Conservation (phyloP, 2,888 invertebrate genomes). For the Parnassius smintheus region DNA sequence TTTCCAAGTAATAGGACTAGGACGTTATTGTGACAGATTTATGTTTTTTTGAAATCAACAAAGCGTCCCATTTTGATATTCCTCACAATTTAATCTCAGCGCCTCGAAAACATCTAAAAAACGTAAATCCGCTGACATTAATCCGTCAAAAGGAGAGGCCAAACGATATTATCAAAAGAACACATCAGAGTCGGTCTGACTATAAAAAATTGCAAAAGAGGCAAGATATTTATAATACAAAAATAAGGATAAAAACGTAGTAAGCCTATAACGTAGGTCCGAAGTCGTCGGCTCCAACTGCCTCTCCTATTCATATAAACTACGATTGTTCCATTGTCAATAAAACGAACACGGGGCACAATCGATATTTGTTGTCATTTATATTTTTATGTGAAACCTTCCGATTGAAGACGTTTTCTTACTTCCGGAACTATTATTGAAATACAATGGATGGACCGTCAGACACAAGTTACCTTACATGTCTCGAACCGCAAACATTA, state of each 20-base stretch:
- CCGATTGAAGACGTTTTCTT: slow-evolving; percentile 51
- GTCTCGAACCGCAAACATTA: slow-evolving; percentile 56
- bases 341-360: slow-evolving; percentile 50
- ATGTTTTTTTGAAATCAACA: slow-evolving; percentile 9
- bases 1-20: background rate
- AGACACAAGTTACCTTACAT: slow-evolving; percentile 47
- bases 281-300: slow-evolving; percentile 31
- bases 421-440: slow-evolving; percentile 63
- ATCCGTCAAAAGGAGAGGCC: slow-evolving; percentile 45
- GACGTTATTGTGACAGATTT: background rate
- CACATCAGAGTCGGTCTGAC: slow-evolving; percentile 28
- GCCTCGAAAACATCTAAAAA: slow-evolving; percentile 26
- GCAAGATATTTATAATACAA: slow-evolving; percentile 42
- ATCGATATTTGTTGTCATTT: slow-evolving; percentile 71
- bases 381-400: slow-evolving; percentile 56
- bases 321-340: slow-evolving; percentile 51
- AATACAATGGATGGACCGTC: slow-evolving; percentile 43
- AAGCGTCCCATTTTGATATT: slow-evolving; percentile 13
- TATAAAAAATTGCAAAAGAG: slow-evolving; percentile 46
- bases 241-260: slow-evolving; percentile 36
- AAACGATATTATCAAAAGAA: slow-evolving; percentile 34
- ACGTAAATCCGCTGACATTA: slow-evolving; percentile 47
- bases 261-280: slow-evolving; percentile 44
- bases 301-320: slow-evolving; percentile 43
- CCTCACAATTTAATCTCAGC: slow-evolving; percentile 21